A percentile compares a stretch with the other conserved stretches of the same genome.
phyloP scores from a whole-genome alignment of 2,888 invertebrate species.

The Pammene aurita region DNA sequence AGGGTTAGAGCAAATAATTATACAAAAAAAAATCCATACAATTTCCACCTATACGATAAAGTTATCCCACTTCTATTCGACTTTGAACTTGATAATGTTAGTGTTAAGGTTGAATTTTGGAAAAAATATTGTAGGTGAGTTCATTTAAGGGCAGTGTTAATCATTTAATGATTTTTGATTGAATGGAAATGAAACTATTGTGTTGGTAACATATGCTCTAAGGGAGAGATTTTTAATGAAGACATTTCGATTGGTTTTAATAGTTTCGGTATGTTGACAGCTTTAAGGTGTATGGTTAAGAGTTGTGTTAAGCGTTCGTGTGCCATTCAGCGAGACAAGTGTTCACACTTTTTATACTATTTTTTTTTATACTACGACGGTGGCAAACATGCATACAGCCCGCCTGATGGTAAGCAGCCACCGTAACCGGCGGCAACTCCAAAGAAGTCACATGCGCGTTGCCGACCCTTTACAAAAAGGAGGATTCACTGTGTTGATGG shows the following conservation, averaged over 20 bases:
- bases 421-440: no score
- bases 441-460: no score
- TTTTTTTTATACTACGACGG: no score
- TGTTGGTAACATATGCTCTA: slow-evolving; percentile 12
- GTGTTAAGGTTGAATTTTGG: neutral
- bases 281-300: neutral
- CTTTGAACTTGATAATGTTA: neutral
- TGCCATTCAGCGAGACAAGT: no score
- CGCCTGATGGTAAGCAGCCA: no score
- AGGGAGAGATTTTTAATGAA: slow-evolving; percentile 2
- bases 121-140: slow-evolving; percentile 11
- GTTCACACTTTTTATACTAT: no score
- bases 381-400: no score
- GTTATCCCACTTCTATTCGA: neutral
- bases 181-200: slow-evolving; percentile 37
- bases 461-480: no score
- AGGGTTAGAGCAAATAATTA: slow-evolving; percentile 41
- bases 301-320: no score
- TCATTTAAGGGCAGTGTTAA: slow-evolving; percentile 33
- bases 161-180: slow-evolving; percentile 38
- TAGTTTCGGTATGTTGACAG: neutral
- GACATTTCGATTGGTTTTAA: neutral
- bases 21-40: slow-evolving; percentile 11
- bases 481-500: no score
- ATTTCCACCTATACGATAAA: neutral